Base-by-base conservation (phyloP, 2,888 invertebrate genomes). In the Homarus gammarus region DNA sequence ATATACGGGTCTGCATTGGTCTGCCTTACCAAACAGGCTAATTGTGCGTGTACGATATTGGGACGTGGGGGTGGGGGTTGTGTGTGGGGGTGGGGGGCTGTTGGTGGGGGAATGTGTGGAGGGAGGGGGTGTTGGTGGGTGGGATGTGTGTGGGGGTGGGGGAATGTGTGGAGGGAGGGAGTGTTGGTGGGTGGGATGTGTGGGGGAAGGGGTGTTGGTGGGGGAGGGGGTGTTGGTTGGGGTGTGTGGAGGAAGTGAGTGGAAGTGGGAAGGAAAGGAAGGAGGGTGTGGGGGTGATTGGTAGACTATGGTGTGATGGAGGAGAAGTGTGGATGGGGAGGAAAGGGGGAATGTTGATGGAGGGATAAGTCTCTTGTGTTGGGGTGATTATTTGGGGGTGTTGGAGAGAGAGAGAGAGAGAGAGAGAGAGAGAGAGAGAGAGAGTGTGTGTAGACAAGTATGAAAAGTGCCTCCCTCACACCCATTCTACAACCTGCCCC, bases 1-100 rank as follows among this genome's bases (percentile, higher is more conserved):
- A 64, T 64, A 22, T 64, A 64, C 64, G 64, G 64, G 64, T 5
- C 64, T 6, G 64, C 64, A 64, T 27, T 64, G 64, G 64, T 27
- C 6, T 8, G 27, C 64, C 10, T n/a, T 10, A n/a, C 27, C 8
- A 64, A 64, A n/a, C n/a, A 27, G 22, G 2, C 64, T 64, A 64
- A 64, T 64, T 64, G 64, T 64, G 64, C 22, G 64, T 64, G 22
- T 64, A 27, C 64, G 27, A n/a, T 27, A 36, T 22, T 12, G 36
- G 56, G 79, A 33, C 31, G 38, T 36, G 64, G 64, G 64, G 72
- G 72, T 18, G 72, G 72, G 70, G 70, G 6, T 15, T 31, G 70
- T 6, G 1, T 31, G 70, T 6, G 10, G 27, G 70, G 70, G 70
- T 31, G 27, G 64, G 64, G 6, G 64, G 64, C 6, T 12, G 44